Percentiles rank a stretch among this genome's conserved stretches.
Evolutionary conservation across 2,888 invertebrate species (phyloP).

Genomic region (Aethes cnicana): DNA sequence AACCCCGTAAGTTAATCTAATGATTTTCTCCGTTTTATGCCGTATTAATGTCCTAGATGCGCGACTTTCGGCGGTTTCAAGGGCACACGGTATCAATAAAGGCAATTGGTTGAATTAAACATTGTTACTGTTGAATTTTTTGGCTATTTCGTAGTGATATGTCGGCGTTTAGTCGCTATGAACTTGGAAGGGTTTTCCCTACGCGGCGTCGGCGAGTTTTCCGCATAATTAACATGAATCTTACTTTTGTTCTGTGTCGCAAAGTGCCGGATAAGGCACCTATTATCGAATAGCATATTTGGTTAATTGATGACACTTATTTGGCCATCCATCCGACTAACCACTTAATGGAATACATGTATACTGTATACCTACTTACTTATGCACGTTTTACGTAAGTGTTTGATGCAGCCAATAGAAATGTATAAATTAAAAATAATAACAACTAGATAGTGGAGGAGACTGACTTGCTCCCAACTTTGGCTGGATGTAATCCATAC

Average conservation of each 20-base stretch:
- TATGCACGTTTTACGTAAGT: not conserved
- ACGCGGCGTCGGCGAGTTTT: not conserved
- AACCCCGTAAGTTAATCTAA: conserved; percentile 61
- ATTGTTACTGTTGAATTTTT: conserved; percentile 47
- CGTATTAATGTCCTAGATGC: conserved; percentile 29
- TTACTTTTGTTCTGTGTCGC: conserved; percentile 6
- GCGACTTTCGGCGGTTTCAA: conserved; percentile 51
- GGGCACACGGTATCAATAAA: conserved; percentile 55
- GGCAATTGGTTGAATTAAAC: conserved; percentile 43
- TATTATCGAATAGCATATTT: not conserved
- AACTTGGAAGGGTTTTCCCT: conserved; percentile 30
- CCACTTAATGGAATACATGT: not conserved
- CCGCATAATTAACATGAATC: conserved; percentile 4
- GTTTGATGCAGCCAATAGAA: not conserved
- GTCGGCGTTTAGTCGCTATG: conserved; percentile 32
- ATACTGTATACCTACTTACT: not conserved
- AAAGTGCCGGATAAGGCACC: not conserved
- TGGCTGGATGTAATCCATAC: too few species aligned
- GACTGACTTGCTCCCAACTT: too few species aligned
- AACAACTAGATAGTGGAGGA: too few species aligned
- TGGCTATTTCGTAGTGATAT: conserved; percentile 35
- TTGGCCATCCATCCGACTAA: not conserved
- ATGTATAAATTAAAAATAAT: too few species aligned
- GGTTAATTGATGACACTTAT: too few species aligned
- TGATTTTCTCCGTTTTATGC: conserved; percentile 33